These are phyloP conservation scores for Sorex fumeus DNA, from an alignment of 2,113 vertebrate species.

Conservation along the genomic window DNA sequence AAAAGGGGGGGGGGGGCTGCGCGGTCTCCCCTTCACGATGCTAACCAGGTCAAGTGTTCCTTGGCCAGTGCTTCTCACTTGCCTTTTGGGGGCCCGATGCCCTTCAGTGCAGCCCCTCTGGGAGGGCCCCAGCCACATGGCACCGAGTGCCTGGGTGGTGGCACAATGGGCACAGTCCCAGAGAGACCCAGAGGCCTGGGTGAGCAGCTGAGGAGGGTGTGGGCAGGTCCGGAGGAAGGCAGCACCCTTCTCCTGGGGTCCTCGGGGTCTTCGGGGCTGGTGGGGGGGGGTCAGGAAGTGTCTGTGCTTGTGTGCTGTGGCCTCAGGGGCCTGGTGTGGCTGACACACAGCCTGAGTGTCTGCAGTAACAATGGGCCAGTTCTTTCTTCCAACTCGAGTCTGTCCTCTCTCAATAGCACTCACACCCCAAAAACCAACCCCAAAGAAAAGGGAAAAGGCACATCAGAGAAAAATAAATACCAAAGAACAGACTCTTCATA, in stretches of 20 bases:
- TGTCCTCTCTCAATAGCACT: conserved; percentile 81
- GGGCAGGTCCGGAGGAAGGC: background rate
- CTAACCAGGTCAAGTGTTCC: background rate
- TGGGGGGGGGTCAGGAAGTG: too few species aligned
- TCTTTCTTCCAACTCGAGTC: conserved; percentile 72
- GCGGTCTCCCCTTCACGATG: background rate
- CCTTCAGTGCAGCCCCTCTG: background rate
- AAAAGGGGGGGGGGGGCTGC: background rate
- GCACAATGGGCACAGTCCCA: background rate
- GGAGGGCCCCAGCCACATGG: background rate
- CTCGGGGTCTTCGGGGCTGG: too few species aligned
- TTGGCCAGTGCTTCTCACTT: background rate
- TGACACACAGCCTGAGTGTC: background rate
- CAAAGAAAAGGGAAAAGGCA: conserved; percentile 88
- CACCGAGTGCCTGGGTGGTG: background rate
- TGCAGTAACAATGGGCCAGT: background rate
- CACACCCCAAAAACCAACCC: conserved; percentile 70
- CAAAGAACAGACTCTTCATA: conserved; percentile 77
- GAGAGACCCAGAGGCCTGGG: background rate
- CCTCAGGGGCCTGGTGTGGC: background rate
- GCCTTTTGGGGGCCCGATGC: background rate
- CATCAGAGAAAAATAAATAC: conserved; percentile 86
- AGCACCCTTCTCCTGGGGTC: background rate
- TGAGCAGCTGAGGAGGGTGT: background rate
- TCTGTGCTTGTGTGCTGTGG: rapidly evolving